Evolutionary conservation across 1,140 invertebrate genomes (phyloP).

Genomic region (Drosophila subobscura): DNA sequence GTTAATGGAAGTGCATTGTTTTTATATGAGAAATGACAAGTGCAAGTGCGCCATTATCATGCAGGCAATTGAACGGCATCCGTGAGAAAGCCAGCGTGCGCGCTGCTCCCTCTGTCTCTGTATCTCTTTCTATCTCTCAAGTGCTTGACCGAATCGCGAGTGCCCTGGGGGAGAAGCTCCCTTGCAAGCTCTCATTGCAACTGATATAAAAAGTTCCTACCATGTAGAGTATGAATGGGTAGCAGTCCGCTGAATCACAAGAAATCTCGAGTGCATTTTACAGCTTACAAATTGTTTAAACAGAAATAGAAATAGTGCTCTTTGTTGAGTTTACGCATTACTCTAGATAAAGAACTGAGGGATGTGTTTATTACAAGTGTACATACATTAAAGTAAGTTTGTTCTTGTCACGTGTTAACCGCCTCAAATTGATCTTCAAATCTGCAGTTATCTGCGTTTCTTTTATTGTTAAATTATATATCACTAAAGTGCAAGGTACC

Average conservation of each 20-base stretch:
- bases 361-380: neutral
- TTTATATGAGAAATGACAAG: slow-evolving; percentile 15
- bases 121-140: no score
- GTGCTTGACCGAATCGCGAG: no score
- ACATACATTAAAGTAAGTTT: no score
- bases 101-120: no score
- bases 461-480: slow-evolving; percentile 28
- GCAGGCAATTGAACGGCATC: no score
- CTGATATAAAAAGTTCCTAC: no score
- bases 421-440: no score
- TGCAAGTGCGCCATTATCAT: neutral
- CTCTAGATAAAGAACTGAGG: slow-evolving; percentile 6
- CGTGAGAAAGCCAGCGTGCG: no score
- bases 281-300: neutral
- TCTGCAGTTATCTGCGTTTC: neutral
- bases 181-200: no score
- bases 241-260: slow-evolving; percentile 14
- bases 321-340: slow-evolving; percentile 22
- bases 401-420: neutral
- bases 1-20: slow-evolving; percentile 1
- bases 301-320: slow-evolving; percentile 1
- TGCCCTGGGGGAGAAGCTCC: no score
- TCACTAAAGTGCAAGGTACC: slow-evolving; percentile 17
- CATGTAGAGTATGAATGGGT: no score
- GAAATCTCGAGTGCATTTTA: neutral